phyloP scores from a whole-genome alignment of 2,888 invertebrate genomes.

The Deladenus siricidicola region DNA sequence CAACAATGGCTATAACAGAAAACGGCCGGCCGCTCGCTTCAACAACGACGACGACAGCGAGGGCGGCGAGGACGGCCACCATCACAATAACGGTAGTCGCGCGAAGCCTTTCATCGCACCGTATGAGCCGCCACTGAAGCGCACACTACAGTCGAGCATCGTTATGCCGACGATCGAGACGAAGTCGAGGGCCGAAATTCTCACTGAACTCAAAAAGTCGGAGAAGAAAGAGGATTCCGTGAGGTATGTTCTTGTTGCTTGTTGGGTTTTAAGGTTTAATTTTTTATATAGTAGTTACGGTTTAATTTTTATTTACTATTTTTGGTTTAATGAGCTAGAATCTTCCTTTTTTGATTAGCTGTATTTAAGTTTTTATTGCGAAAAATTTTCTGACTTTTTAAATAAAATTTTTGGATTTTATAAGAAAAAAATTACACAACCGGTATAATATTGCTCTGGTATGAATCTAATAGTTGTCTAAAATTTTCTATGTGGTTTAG shows the following conservation, averaged over 20 bases:
- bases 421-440: no score
- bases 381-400: no score
- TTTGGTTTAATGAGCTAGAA: background rate
- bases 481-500: no score
- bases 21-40: background rate
- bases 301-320: background rate
- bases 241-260: constrained; percentile 27
- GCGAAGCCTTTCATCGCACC: background rate
- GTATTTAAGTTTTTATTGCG: no score
- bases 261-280: background rate
- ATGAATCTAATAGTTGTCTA: no score
- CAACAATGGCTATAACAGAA: background rate
- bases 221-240: constrained; percentile 41
- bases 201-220: constrained; percentile 67
- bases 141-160: constrained; percentile 31
- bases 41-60: background rate
- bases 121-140: constrained; percentile 1
- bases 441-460: no score
- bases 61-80: background rate
- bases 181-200: constrained; percentile 74
- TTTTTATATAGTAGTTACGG: background rate
- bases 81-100: background rate
- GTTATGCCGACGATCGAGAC: constrained; percentile 59
- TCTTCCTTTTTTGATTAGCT: no score
- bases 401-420: no score